Evolutionary conservation across 2,888 invertebrate genomes (phyloP), one percentile per base, ranked within the genome.

Genomic region (Amphipyra tragopoginis): DNA sequence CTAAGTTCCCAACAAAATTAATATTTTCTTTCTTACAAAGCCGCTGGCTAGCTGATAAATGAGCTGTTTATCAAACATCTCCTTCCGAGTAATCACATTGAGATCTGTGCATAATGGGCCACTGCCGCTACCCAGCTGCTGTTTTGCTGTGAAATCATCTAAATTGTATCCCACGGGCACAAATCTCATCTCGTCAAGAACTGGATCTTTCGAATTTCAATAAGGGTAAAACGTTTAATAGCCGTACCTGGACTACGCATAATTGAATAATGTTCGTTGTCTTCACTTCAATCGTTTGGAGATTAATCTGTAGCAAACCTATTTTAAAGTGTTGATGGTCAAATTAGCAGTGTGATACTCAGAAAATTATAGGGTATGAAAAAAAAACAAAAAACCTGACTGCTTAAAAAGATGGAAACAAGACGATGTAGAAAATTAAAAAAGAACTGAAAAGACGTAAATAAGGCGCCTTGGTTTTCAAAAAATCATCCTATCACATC

Each of bases 61-160:
- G 87, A 87, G 73, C 83, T 86, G 88, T 90, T 91, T 93, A 93
- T 93, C 92, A 91, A 90, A 88, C 87, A 91, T 91, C 91, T 90
- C 86, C 84, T 90, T 92, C 90, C 81, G 73, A 78, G 89, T 89
- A 93, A 93, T 93, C 93, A 76, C 58, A 84, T 79, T 81, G 80
- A 74, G 85, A 83, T 92, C 91, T 87, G 81, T 80, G 62, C 82
- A 87, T 90, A 91, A 90, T 89, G 84, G 81, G 77, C 68, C 68
- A 67, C 81, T 78, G 85, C 85, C 85, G 86, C 75, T 68, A 54
- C 79, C 83, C 91, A 91, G 90, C 92, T 93, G 93, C 92, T 82
- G 91, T 86, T 90, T 89, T 84, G 86, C 87, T 81, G 84, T 82
- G 86, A 87, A 87, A 87, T 82, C 82, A 80, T 85, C 87, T 84